Conservation (phyloP, 2,113 vertebrate genomes). For the Acanthochromis polyacanthus region DNA sequence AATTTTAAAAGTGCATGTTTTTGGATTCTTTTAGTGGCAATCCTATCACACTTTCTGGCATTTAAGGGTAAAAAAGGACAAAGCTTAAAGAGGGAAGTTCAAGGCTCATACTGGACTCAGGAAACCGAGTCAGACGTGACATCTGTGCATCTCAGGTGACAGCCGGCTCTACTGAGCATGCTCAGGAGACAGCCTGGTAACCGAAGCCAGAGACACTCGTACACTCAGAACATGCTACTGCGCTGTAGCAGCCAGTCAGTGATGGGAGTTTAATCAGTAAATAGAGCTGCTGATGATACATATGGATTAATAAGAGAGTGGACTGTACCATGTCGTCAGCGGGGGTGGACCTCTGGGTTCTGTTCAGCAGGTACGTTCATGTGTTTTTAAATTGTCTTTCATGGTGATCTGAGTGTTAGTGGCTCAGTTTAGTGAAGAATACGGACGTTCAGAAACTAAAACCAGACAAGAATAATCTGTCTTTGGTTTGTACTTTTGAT, state of each 20-base stretch:
- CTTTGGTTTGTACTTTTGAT: neutral
- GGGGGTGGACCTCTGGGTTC: neutral
- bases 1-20: neutral
- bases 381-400: neutral
- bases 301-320: constrained; percentile 13
- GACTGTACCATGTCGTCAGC: neutral
- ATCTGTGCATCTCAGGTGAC: constrained; percentile 77
- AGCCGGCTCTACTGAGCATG: constrained; percentile 68
- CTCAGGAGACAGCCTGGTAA: constrained; percentile 67
- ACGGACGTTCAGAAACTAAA: constrained; percentile 9
- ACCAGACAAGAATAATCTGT: neutral
- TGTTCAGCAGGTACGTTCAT: constrained; percentile 44
- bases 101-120: constrained; percentile 5
- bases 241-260: constrained; percentile 9
- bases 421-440: neutral
- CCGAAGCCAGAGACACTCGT: constrained; percentile 35
- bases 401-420: neutral
- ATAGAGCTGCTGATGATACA: neutral
- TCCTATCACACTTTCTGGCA: neutral
- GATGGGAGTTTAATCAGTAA: neutral
- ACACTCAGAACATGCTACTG: constrained; percentile 6
- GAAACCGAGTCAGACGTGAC: constrained; percentile 26
- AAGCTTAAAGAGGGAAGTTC: neutral
- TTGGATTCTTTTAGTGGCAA: neutral
- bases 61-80: neutral